Evolutionary conservation across 2,797 vertebrate species (phyloP), one percentile per base, ranked within the genome.

Genomic region (Sarcoramphus papa): DNA sequence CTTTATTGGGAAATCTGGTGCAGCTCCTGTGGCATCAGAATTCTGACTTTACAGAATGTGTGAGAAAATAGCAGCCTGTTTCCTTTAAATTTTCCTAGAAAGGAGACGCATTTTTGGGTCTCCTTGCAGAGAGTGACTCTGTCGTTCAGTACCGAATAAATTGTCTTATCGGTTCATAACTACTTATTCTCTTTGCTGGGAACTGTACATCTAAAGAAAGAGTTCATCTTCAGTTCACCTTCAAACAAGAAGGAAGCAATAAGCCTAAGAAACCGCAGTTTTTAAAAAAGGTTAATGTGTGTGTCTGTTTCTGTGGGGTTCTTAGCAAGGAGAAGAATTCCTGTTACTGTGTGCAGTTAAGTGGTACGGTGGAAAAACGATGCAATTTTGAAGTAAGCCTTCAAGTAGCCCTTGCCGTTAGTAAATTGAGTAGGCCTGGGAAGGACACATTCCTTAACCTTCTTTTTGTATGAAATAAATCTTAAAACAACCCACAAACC

Each of bases 171-270:
- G 10, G 57, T 70, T 88, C 83, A 67, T 92, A 80, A 33, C 12
- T 10, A 79, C 60, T 75, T n/a, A 83, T 41, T 54, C 6, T 85
- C 30, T 85, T 87, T 90, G 74, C 84, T 92, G 88, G 28, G 30
- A 84, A 28, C 70, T 33, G 45, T 85, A 22, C 13, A 37, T 87
- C 35, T 76, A n/a, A 72, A 79, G 24, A 69, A 90, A 12, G 27
- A 20, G n/a, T 85, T 83, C 35, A 28, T 5, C 31, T 54, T 70
- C 85, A 60, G 60, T 79, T 87, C 72, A 13, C 45, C 37, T 51
- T 79, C 30, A 54, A 43, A 28, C 14, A 76, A 62, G 43, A 37
- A 30, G 45, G 48, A 35, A 60, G 51, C 41, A 70, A 28, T 63
- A 43, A 68, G 37, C 37, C 30, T 50, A 31, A 63, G 57, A 79